phyloP scores from a whole-genome alignment of 2,113 vertebrate genomes.

The Epinephelus fuscoguttatus region DNA sequence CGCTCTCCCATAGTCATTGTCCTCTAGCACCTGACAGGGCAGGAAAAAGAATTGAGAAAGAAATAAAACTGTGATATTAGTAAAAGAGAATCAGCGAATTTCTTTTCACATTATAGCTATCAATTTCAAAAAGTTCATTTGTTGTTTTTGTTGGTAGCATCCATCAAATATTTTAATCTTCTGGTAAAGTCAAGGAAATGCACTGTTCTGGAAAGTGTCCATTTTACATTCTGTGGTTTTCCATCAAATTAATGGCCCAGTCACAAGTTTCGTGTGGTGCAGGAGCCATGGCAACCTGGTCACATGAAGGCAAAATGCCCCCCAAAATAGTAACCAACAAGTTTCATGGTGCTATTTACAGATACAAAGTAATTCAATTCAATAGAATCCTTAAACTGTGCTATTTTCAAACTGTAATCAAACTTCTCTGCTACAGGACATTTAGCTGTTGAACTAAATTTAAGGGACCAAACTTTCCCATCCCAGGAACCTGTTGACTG shows the following conservation, averaged over 20 bases:
- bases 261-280: too few relatives aligned
- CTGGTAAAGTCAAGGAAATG: background rate
- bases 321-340: background rate
- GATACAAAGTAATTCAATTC: too few relatives aligned
- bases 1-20: slow-evolving; percentile 96
- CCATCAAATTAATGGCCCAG: too few relatives aligned
- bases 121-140: background rate
- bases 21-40: slow-evolving; percentile 91
- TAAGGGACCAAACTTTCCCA: background rate
- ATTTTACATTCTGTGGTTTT: too few relatives aligned
- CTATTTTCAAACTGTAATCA: background rate
- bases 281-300: too few relatives aligned
- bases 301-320: background rate
- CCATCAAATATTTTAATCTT: background rate
- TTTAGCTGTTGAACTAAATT: background rate
- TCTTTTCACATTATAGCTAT: background rate
- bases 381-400: too few relatives aligned
- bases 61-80: background rate
- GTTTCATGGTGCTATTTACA: too few relatives aligned
- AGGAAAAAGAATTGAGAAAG: background rate
- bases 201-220: too few relatives aligned
- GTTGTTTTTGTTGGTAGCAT: background rate
- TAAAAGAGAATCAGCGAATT: background rate
- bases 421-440: background rate
- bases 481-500: background rate